These are phyloP conservation scores for Suncus etruscus DNA, from an alignment of 2,113 vertebrate genomes.

Conservation along the genomic window DNA sequence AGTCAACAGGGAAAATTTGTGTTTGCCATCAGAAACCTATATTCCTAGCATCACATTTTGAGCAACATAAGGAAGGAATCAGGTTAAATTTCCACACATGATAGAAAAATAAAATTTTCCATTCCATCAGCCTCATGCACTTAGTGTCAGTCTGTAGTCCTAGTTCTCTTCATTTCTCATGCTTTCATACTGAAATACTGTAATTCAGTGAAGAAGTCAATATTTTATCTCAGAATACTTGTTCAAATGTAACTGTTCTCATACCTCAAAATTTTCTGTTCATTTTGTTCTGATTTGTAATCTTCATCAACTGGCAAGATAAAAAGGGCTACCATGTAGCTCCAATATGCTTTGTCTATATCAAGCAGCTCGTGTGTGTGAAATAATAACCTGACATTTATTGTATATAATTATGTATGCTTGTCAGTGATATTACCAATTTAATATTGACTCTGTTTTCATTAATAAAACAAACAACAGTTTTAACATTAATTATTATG, in stretches of 20 bases:
- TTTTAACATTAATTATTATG: slow-evolving; percentile 29
- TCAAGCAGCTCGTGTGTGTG: slow-evolving; percentile 6
- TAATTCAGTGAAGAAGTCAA: not conserved
- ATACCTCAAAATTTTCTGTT: not conserved
- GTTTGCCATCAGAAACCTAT: not conserved
- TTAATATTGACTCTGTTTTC: not conserved
- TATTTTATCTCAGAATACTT: not conserved
- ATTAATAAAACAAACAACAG: slow-evolving; percentile 20
- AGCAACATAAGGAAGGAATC: not conserved
- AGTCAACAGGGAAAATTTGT: not conserved
- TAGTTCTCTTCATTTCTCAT: not conserved
- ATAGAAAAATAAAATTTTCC: not conserved
- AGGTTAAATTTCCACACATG: not conserved
- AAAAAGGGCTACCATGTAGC: not conserved
- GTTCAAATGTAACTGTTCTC: not conserved
- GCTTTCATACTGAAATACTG: not conserved
- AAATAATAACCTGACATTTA: not conserved
- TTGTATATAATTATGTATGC: slow-evolving; percentile 33
- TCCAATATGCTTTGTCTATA: not conserved
- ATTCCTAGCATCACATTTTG: not conserved
- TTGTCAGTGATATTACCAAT: not conserved
- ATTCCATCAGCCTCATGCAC: not conserved
- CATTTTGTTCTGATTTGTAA: not conserved
- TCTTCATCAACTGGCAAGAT: not conserved
- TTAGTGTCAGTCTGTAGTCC: not conserved